Conservation (phyloP, 1,140 invertebrate species). For the Lepidurus packardi region DNA sequence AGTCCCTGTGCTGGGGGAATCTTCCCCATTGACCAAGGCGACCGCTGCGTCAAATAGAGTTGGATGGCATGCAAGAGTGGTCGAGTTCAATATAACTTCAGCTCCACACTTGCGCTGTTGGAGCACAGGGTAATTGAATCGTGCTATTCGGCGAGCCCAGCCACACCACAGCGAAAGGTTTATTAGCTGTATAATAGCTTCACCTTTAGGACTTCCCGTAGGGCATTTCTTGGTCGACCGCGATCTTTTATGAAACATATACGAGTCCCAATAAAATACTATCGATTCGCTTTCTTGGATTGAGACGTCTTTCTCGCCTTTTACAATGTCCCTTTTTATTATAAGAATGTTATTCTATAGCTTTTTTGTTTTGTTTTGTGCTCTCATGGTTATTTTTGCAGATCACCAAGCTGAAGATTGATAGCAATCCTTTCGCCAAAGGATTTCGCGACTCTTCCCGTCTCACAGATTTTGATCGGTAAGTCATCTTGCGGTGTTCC, state of each 20-base stretch:
- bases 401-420: conserved; percentile 56
- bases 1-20: not conserved
- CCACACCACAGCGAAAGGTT: not conserved
- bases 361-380: conserved; percentile 33
- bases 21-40: not conserved
- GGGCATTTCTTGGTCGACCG: conserved; percentile 8
- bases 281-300: conserved; percentile 7
- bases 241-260: not conserved
- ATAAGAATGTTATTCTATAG: not conserved
- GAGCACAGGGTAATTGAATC: not conserved
- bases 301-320: not conserved
- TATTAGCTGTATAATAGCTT: conserved; percentile 20
- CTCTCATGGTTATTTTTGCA: conserved; percentile 38
- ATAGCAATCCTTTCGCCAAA: conserved; percentile 55
- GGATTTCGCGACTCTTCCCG: conserved; percentile 55
- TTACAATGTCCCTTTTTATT: not conserved
- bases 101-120: conserved; percentile 9
- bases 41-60: not conserved
- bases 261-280: not conserved
- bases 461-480: conserved; percentile 57
- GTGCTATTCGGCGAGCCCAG: not conserved
- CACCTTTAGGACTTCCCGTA: conserved; percentile 8
- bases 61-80: not conserved
- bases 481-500: conserved; percentile 35
- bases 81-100: conserved; percentile 6